Evolutionary conservation across 2,888 invertebrate species (phyloP).

Genomic region (Protula sp.): DNA sequence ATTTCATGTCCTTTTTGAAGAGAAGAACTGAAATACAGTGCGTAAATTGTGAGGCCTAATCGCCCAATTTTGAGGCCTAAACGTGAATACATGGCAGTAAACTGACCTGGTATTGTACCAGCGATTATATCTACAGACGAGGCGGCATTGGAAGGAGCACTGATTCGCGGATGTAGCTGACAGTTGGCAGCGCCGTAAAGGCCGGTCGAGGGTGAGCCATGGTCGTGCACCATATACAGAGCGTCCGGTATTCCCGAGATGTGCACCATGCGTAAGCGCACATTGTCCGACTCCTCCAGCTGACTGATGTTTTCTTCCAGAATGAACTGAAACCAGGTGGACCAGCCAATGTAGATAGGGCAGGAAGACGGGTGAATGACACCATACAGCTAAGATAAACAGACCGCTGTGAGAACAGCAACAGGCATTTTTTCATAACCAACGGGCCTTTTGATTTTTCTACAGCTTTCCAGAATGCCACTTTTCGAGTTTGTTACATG

Average conservation of each 20-base stretch:
- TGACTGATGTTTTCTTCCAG: constrained; percentile 79
- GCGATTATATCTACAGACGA: constrained; percentile 48
- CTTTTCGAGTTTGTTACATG: no score
- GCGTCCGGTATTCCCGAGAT: constrained; percentile 75
- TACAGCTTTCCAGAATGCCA: no score
- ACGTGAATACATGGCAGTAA: no score
- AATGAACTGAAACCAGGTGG: constrained; percentile 59
- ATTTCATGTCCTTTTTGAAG: no score
- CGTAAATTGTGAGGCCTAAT: no score
- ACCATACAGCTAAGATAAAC: not conserved
- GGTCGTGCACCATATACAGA: constrained; percentile 75
- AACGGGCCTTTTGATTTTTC: no score
- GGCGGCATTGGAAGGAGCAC: constrained; percentile 22
- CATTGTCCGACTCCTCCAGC: constrained; percentile 62
- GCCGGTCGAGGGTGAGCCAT: not conserved
- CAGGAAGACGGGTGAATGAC: not conserved
- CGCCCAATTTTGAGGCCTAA: no score
- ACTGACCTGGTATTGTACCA: constrained; percentile 48
- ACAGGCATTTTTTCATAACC: no score
- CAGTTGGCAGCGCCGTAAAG: constrained; percentile 21
- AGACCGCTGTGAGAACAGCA: no score
- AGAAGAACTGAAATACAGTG: no score
- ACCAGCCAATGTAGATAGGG: not conserved
- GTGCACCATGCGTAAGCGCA: constrained; percentile 65
- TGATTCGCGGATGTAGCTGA: constrained; percentile 12